Percentiles rank a stretch among this genome's conserved stretches.
Evolutionary conservation across 1,140 invertebrate genomes (phyloP).

Genomic region (Zaprionus ornatus): DNA sequence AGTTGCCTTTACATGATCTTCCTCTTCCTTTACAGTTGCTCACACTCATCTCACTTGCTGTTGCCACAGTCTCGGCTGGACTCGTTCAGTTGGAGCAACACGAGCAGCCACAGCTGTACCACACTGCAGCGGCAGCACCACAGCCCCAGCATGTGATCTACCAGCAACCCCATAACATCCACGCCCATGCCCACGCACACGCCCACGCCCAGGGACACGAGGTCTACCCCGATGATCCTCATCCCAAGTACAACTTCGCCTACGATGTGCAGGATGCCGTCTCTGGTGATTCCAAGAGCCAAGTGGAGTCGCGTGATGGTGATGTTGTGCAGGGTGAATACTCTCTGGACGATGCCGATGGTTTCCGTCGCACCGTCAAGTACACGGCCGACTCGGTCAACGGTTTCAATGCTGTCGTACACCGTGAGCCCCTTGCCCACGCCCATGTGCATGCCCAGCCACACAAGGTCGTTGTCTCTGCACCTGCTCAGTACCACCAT

Average conservation of each 20-base stretch:
- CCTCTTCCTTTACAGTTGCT: slow-evolving; percentile 35
- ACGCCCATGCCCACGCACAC: slow-evolving; percentile 58
- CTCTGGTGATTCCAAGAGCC: slow-evolving; percentile 86
- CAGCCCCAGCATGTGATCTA: slow-evolving; percentile 69
- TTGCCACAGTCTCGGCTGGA: slow-evolving; percentile 64
- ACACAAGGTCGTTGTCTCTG: slow-evolving; percentile 59
- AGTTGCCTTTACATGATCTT: slow-evolving; percentile 1
- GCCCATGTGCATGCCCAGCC: slow-evolving; percentile 9
- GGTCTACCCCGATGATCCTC: slow-evolving; percentile 84
- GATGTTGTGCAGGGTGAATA: slow-evolving; percentile 85
- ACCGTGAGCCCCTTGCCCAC: slow-evolving; percentile 83
- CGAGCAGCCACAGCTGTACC: slow-evolving; percentile 54
- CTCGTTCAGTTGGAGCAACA: slow-evolving; percentile 69
- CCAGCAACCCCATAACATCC: slow-evolving; percentile 69
- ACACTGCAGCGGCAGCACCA: slow-evolving; percentile 30
- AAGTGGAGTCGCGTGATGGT: slow-evolving; percentile 86
- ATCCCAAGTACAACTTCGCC: slow-evolving; percentile 85
- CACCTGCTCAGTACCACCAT: slow-evolving; percentile 65
- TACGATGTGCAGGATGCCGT: slow-evolving; percentile 85
- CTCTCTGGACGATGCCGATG: slow-evolving; percentile 82
- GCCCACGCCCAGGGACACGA: slow-evolving; percentile 62
- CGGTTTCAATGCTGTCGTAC: slow-evolving; percentile 84
- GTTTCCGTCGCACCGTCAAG: slow-evolving; percentile 83
- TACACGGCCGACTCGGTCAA: slow-evolving; percentile 83
- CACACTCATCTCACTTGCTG: slow-evolving; percentile 52